Conservation (phyloP, 2,797 vertebrate genomes). For the Otus scops region DNA sequence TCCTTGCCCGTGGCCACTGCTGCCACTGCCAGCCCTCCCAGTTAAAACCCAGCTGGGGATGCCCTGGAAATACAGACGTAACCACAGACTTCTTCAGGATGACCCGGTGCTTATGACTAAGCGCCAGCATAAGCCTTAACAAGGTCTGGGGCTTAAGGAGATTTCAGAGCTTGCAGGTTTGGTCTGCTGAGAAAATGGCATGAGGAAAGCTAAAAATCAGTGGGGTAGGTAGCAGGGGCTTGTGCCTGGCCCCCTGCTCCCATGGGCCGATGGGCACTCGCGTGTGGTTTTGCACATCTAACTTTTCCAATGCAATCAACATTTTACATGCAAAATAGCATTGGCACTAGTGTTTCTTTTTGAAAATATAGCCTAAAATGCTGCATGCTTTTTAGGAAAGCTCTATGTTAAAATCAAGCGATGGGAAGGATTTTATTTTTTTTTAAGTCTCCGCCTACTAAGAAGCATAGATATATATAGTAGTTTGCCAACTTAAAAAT, state of each 20-base stretch:
- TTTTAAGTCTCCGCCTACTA: not conserved
- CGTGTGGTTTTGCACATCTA: not conserved
- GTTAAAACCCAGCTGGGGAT: not conserved
- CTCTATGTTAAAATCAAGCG: not conserved
- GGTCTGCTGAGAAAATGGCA: not conserved
- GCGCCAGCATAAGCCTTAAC: not conserved
- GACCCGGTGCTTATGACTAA: not conserved
- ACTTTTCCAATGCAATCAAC: not conserved
- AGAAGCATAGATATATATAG: not conserved
- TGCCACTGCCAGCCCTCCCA: rapidly evolving
- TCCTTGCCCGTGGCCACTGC: not conserved
- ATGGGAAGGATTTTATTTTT: not conserved
- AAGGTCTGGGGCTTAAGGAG: not conserved
- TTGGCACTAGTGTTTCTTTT: not conserved
- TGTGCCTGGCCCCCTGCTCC: not conserved
- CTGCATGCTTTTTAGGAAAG: rapidly evolving
- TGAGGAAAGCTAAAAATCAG: not conserved
- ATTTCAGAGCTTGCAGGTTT: not conserved
- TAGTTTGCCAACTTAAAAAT: not conserved
- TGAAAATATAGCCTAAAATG: not conserved
- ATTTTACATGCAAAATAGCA: not conserved
- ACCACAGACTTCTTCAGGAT: not conserved
- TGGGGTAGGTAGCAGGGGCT: rapidly evolving
- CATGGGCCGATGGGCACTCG: rapidly evolving
- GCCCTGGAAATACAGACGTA: not conserved